A percentile compares a stretch with the other conserved stretches of the same genome.
phyloP scores from a whole-genome alignment of 2,797 vertebrate genomes.

The Holocentrus rufus region DNA sequence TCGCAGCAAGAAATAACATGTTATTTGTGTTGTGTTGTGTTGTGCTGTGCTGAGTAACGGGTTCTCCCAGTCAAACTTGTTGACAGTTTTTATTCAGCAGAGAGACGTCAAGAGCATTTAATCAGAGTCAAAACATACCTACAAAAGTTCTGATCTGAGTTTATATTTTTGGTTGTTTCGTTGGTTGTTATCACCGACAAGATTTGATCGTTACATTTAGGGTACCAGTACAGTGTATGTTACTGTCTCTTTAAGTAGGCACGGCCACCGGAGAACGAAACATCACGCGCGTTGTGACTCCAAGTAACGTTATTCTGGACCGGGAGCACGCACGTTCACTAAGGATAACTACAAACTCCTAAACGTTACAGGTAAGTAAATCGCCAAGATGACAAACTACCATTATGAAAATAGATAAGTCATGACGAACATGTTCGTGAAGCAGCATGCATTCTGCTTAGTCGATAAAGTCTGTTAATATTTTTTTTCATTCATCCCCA shows the following conservation, averaged over 20 bases:
- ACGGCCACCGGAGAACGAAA: neutral
- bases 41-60: too few relatives aligned
- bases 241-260: constrained; percentile 68
- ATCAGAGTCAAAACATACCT: too few relatives aligned
- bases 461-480: neutral
- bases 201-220: too few relatives aligned
- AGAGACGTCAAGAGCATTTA: too few relatives aligned
- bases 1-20: too few relatives aligned
- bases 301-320: constrained; percentile 33
- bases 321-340: constrained; percentile 55
- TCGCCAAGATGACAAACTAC: fast-evolving
- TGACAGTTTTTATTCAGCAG: too few relatives aligned
- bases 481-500: constrained; percentile 33
- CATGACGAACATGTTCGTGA: fast-evolving
- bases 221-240: too few relatives aligned
- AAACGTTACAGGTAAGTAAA: constrained; percentile 57
- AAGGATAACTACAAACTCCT: constrained; percentile 23
- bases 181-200: too few relatives aligned
- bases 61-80: too few relatives aligned
- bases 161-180: too few relatives aligned
- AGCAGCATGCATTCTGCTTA: fast-evolving
- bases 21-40: too few relatives aligned
- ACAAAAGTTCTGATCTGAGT: too few relatives aligned
- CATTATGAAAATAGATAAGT: fast-evolving
- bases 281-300: constrained; percentile 20